These are phyloP conservation scores for Panzeria rudis DNA, from an alignment of 2,888 invertebrate species.

Conservation along the genomic window DNA sequence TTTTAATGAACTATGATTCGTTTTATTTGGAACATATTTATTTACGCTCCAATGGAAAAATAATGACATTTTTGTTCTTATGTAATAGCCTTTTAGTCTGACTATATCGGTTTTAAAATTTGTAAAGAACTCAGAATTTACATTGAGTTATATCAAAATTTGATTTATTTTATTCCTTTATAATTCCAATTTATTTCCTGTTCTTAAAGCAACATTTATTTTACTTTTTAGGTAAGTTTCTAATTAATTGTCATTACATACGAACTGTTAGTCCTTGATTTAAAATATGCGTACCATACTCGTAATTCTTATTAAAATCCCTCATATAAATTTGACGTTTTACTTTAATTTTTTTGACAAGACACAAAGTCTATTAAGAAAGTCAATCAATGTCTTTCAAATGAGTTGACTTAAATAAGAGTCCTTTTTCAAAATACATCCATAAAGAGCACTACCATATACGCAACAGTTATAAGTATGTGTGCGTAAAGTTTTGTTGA, in stretches of 20 bases:
- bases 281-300: constrained; percentile 39
- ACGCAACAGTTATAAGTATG: background rate
- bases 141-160: too few relatives aligned
- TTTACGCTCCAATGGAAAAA: too few relatives aligned
- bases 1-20: too few relatives aligned
- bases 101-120: too few relatives aligned
- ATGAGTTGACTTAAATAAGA: constrained; percentile 77
- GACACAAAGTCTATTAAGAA: constrained; percentile 82
- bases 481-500: constrained; percentile 30
- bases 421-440: constrained; percentile 73
- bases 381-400: constrained; percentile 83
- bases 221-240: too few relatives aligned
- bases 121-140: too few relatives aligned
- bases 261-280: background rate
- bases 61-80: too few relatives aligned
- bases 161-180: too few relatives aligned
- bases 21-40: too few relatives aligned
- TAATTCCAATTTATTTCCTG: background rate
- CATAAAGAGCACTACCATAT: constrained; percentile 60
- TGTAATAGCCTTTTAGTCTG: too few relatives aligned
- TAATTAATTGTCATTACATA: constrained; percentile 34
- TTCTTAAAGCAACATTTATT: too few relatives aligned
- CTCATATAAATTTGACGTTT: constrained; percentile 66
- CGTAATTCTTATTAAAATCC: constrained; percentile 46
- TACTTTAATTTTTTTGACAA: constrained; percentile 77